Conservation (phyloP, 35 echinoderm and acorn worm species). For the Anneissia japonica region DNA sequence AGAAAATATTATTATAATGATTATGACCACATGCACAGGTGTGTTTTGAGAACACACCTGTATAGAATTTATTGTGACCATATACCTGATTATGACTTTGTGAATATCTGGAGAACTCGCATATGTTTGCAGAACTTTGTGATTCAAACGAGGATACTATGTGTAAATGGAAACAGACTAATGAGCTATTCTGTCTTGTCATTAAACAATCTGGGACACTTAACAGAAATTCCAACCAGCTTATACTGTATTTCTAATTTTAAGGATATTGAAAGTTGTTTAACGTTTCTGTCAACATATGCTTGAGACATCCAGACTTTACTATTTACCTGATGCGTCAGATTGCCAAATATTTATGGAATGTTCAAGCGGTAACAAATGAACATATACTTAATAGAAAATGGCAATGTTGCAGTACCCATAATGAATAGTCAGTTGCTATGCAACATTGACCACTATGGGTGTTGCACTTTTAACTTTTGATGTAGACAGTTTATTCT, state of each 20-base stretch:
- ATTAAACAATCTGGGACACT: too few species aligned
- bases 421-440: neutral
- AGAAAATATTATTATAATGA: neutral
- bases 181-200: too few species aligned
- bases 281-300: neutral
- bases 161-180: too few species aligned
- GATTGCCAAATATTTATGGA: neutral
- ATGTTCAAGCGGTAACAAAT: neutral
- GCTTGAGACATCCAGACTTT: neutral
- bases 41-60: too few species aligned
- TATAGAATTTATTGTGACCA: too few species aligned
- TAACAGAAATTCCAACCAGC: too few species aligned
- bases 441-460: neutral
- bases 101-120: neutral
- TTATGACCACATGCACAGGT: too few species aligned
- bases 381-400: neutral
- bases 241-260: too few species aligned
- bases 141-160: too few species aligned
- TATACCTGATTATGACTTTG: neutral
- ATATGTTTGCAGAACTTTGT: neutral
- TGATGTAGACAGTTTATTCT: neutral
- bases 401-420: neutral
- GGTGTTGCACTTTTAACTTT: neutral
- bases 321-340: neutral
- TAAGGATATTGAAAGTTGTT: too few species aligned